phyloP scores from a whole-genome alignment of 2,113 vertebrate species.

The Burhinus oedicnemus region DNA sequence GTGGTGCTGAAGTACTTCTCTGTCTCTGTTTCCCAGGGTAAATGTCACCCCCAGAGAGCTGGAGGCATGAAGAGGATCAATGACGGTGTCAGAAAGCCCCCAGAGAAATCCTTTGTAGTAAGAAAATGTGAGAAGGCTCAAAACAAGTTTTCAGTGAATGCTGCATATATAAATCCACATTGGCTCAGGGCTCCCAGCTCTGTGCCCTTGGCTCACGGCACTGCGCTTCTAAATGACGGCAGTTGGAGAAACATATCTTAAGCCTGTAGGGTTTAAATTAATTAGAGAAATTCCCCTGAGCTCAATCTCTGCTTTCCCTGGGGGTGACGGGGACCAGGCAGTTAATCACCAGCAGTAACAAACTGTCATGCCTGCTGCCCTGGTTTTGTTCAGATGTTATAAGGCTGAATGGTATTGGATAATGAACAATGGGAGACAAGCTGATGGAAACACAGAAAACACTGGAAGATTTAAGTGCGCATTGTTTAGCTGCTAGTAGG shows the following conservation, averaged over 20 bases:
- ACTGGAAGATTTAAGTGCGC: slow-evolving; percentile 61
- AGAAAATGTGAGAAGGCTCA: neutral
- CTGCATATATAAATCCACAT: neutral
- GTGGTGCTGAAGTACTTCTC: neutral
- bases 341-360: slow-evolving; percentile 45
- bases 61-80: neutral
- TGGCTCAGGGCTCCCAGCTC: neutral
- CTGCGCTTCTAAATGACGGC: neutral
- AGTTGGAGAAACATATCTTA: neutral
- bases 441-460: slow-evolving; percentile 42
- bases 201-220: neutral
- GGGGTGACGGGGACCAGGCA: slow-evolving; percentile 17
- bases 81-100: neutral
- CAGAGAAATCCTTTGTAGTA: neutral
- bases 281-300: slow-evolving; percentile 38
- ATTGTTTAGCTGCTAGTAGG: slow-evolving; percentile 43
- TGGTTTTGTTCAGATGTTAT: slow-evolving; percentile 54
- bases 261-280: slow-evolving; percentile 5
- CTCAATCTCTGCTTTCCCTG: slow-evolving; percentile 15
- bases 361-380: neutral
- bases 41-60: neutral
- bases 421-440: slow-evolving; percentile 66
- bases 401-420: slow-evolving; percentile 61
- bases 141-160: neutral
- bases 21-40: neutral